A percentile compares a stretch with the other conserved stretches of the same genome.
phyloP scores from a whole-genome alignment of 2,888 invertebrate species.

The Drosophila paramelanica region DNA sequence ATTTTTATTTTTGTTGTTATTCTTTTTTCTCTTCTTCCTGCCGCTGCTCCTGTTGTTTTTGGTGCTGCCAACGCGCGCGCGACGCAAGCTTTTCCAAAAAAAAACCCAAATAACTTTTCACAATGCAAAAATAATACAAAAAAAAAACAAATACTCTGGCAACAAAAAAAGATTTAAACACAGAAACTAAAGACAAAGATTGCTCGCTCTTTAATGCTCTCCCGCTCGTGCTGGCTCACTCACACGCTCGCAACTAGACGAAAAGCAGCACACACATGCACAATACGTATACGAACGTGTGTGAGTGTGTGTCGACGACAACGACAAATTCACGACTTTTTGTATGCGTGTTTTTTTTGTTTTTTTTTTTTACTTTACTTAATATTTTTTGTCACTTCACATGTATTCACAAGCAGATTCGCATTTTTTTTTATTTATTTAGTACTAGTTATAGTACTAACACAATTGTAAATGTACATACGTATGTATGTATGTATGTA shows the following conservation, averaged over 20 bases:
- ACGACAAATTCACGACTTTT: slow-evolving; percentile 75
- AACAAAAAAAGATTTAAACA: slow-evolving; percentile 37
- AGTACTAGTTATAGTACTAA: slow-evolving; percentile 61
- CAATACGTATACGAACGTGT: slow-evolving; percentile 9
- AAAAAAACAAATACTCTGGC: slow-evolving; percentile 56
- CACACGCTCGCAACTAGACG: slow-evolving; percentile 39
- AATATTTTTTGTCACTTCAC: slow-evolving; percentile 70
- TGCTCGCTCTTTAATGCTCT: slow-evolving; percentile 22
- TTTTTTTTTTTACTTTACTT: slow-evolving; percentile 30
- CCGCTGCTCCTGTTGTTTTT: slow-evolving; percentile 37
- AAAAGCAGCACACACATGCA: slow-evolving; percentile 30
- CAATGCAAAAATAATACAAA: slow-evolving; percentile 74
- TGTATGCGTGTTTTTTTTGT: slow-evolving; percentile 45
- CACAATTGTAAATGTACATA: slow-evolving; percentile 44
- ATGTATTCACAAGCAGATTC: slow-evolving; percentile 73
- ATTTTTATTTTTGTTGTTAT: slow-evolving; percentile 36
- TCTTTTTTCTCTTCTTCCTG: slow-evolving; percentile 38
- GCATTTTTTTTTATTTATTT: slow-evolving; percentile 48
- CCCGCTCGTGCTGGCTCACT: slow-evolving; percentile 3
- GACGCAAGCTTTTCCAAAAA: slow-evolving; percentile 52
- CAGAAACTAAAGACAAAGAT: slow-evolving; percentile 56
- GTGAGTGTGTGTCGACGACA: slow-evolving; percentile 37
- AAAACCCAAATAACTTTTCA: slow-evolving; percentile 55
- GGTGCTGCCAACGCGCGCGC: slow-evolving; percentile 49
- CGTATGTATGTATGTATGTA: slow-evolving; percentile 40